Evolutionary conservation across 2,888 invertebrate species (phyloP).

Genomic region (Nephrotoma guestfalica): DNA sequence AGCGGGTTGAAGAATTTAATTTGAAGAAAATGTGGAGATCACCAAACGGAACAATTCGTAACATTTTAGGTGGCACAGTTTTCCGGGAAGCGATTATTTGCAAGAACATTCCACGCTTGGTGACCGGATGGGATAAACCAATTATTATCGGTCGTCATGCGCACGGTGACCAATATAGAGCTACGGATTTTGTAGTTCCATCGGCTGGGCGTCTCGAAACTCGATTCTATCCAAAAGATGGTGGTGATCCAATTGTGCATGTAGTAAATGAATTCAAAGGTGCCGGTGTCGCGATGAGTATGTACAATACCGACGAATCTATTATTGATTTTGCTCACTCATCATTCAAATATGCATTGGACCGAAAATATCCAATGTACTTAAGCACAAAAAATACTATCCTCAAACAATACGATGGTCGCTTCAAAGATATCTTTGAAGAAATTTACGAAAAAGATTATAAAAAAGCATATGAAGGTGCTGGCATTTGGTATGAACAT

Average conservation of each 20-base stretch:
- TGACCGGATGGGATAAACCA: conserved; percentile 88
- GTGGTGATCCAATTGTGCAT: conserved; percentile 46
- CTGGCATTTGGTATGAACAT: conserved; percentile 94
- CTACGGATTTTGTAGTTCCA: conserved; percentile 92
- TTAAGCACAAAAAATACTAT: conserved; percentile 96
- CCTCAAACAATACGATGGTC: conserved; percentile 88
- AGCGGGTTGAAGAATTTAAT: conserved; percentile 81
- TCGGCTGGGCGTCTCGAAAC: conserved; percentile 78
- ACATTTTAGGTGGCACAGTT: conserved; percentile 59
- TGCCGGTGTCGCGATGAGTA: conserved; percentile 83
- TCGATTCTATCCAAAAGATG: conserved; percentile 54
- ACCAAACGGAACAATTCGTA: conserved; percentile 78
- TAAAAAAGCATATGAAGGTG: conserved; percentile 67
- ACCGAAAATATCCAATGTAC: conserved; percentile 75
- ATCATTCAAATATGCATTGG: conserved; percentile 80
- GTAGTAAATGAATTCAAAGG: conserved; percentile 75
- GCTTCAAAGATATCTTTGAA: conserved; percentile 95
- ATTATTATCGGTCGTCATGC: conserved; percentile 98
- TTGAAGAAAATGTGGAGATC: conserved; percentile 85
- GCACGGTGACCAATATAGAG: conserved; percentile 95
- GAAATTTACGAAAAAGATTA: conserved; percentile 85
- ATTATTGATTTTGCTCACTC: conserved; percentile 88
- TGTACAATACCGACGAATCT: conserved; percentile 95
- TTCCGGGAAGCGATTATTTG: conserved; percentile 81
- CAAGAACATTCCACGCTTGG: conserved; percentile 89